Evolutionary conservation across 2,888 invertebrate species (phyloP), one percentile per base, ranked within the genome.

Genomic region (Atethmia centrago): DNA sequence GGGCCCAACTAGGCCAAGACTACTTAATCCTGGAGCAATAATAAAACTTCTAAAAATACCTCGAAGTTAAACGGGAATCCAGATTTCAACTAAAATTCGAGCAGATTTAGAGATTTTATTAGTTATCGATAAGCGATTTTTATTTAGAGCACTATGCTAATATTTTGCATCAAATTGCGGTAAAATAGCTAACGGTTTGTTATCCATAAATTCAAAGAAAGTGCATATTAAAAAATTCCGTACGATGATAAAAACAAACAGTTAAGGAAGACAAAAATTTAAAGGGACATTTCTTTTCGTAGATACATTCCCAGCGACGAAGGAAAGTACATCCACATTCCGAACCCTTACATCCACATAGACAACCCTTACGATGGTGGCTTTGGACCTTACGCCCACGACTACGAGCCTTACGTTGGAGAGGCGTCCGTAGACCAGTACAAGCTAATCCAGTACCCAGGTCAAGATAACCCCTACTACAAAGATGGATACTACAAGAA

Each of bases 311-410:
- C 96, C 7, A 89, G 90, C 47, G 88, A 96, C 72, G 96, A 96
- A 80, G 97, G 97, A 4, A 96, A 94, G 90, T 97, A 97, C 87
- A 88, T 96, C 47, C 97, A 97, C 85, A 88, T 95, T 71, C 96
- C 96, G 7, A 95, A 96, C 81, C 96, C 96, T 0, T 97, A 97
- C 90, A 93, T 95, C 75, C 97, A 97, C 83, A 85, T 95, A 49
- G 94, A 96, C 86, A 95, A 95, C 78, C 96, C 96, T 28, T 96
- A 96, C 83, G 95, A 91, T 61, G 95, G 96, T 25, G 96, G 95
- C 49, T 95, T 83, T 69, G 95, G 95, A 10, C 95, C 95, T 0
- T 96, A 97, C 87, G 69, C 90, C 1, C 96, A 96, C 76, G 93
- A 94, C 67, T 93, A 95, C 71, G 96, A 96, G 72, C 95, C 95